Conservation (phyloP, 1,140 invertebrate species). For the Apis dorsata region DNA sequence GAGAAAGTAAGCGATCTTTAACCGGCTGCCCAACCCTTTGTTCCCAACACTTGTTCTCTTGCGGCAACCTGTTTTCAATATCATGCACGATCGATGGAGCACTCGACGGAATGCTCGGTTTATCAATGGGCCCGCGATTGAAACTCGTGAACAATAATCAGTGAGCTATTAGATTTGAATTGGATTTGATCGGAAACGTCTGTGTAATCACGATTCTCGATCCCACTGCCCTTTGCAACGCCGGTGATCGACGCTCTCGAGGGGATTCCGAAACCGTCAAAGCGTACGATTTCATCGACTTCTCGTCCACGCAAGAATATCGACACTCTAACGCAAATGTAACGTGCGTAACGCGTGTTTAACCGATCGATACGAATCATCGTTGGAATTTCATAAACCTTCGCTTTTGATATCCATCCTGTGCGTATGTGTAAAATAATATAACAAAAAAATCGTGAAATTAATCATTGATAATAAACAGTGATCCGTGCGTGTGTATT, state of each 20-base stretch:
- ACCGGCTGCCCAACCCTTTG: neutral
- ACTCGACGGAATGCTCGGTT: conserved; percentile 1
- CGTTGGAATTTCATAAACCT: neutral
- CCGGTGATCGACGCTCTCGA: conserved; percentile 24
- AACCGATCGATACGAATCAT: neutral
- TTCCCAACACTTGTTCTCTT: neutral
- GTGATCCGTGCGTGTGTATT: no score
- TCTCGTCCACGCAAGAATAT: neutral
- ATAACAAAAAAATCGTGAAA: no score
- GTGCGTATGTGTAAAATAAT: neutral
- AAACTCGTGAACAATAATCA: conserved; percentile 23
- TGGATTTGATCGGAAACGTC: conserved; percentile 28
- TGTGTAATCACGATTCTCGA: neutral
- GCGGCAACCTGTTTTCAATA: conserved; percentile 3
- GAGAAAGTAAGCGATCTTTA: neutral
- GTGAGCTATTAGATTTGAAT: conserved; percentile 27
- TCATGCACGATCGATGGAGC: neutral
- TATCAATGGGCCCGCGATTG: conserved; percentile 3
- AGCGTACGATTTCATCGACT: neutral
- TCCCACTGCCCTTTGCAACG: neutral
- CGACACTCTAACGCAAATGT: no score
- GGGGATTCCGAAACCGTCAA: neutral
- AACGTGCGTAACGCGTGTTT: neutral
- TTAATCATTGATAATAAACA: no score
- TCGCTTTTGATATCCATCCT: neutral